Evolutionary conservation across 2,888 invertebrate species (phyloP).

Genomic region (Diaphora mendica): DNA sequence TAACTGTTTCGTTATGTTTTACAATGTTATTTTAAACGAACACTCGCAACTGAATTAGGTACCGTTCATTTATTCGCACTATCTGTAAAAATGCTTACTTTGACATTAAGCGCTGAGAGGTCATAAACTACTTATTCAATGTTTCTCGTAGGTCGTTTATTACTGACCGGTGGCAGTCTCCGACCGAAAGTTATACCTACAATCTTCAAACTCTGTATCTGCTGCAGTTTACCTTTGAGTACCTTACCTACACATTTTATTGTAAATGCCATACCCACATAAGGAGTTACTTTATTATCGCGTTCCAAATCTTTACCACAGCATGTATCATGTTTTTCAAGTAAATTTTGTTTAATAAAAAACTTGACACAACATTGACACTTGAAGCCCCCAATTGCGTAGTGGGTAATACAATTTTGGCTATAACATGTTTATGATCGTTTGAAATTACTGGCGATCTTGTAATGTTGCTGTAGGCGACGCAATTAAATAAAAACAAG

Average conservation of each 20-base stretch:
- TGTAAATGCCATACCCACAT: slow-evolving; percentile 46
- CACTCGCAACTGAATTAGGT: slow-evolving; percentile 58
- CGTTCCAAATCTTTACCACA: slow-evolving; percentile 53
- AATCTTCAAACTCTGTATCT: slow-evolving; percentile 43
- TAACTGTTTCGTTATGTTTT: slow-evolving; percentile 72
- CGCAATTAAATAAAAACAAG: slow-evolving; percentile 75
- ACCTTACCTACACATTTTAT: slow-evolving; percentile 39
- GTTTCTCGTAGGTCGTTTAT: slow-evolving; percentile 45
- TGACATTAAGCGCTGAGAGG: slow-evolving; percentile 54
- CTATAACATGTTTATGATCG: slow-evolving; percentile 18
- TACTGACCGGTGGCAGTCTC: slow-evolving; percentile 42
- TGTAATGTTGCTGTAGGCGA: slow-evolving; percentile 67
- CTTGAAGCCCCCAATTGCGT: slow-evolving; percentile 24
- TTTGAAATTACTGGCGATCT: slow-evolving; percentile 30
- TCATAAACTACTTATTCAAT: slow-evolving; percentile 55
- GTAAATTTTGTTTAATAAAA: slow-evolving; percentile 30
- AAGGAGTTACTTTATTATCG: slow-evolving; percentile 49
- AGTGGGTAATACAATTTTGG: slow-evolving; percentile 27
- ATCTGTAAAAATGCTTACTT: slow-evolving; percentile 48
- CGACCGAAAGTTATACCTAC: slow-evolving; percentile 47
- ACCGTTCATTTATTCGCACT: slow-evolving; percentile 48
- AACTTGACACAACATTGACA: slow-evolving; percentile 28
- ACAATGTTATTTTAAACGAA: slow-evolving; percentile 65
- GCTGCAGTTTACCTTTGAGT: slow-evolving; percentile 47
- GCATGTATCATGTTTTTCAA: slow-evolving; percentile 33